Evolutionary conservation across 1,140 invertebrate species (phyloP), one percentile per base, ranked within the genome.

Genomic region (Onthophagus taurus): DNA sequence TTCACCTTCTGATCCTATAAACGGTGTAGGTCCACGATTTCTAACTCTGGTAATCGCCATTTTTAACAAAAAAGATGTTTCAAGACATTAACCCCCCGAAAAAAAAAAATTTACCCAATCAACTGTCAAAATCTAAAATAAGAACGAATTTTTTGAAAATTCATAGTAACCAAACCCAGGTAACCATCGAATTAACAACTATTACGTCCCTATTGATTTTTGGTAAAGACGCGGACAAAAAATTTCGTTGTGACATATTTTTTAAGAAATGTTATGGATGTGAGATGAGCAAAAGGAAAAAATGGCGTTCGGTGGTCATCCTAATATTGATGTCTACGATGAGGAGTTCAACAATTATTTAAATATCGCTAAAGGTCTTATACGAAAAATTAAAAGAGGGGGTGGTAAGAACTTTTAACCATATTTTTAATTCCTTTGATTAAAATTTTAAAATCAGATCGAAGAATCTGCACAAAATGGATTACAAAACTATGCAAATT

Each of bases 11-110:
- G 66, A 63, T 12, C 59, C 58, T 45, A 78, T 54, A 49, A 74
- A 64, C 2, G 76, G 75, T 19, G 74, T 59, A 45, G 70, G 67
- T 37, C 66, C 68, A 45, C 64, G 66, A 59, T 77, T 76, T 26
- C 70, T 41, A 7, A 56, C 45, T 9, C 52, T 35, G 14, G 23
- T 47, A 2, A 41, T 26, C 38, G 35, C 35, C 33, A 17, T 44
- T 7, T 30, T 16, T 16, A n/a, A n/a, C n/a, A 6, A 26, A 26
- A 26, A 26, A 26, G n/a, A 26, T 26, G n/a, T 26, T 26, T 26
- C 7, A 7, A 26, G 7, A 0, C 12, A 20, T 12, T 37, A 37
- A 37, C 14, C 20, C 20, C 17, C 3, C 11, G 7, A 18, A 37
- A 4, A 9, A 23, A 23, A 19, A 37, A 20, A 21, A n/a, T n/a